A percentile compares a stretch with the other conserved stretches of the same genome.
phyloP scores from a whole-genome alignment of 2,888 invertebrate species.

The Cantharis nigra region DNA sequence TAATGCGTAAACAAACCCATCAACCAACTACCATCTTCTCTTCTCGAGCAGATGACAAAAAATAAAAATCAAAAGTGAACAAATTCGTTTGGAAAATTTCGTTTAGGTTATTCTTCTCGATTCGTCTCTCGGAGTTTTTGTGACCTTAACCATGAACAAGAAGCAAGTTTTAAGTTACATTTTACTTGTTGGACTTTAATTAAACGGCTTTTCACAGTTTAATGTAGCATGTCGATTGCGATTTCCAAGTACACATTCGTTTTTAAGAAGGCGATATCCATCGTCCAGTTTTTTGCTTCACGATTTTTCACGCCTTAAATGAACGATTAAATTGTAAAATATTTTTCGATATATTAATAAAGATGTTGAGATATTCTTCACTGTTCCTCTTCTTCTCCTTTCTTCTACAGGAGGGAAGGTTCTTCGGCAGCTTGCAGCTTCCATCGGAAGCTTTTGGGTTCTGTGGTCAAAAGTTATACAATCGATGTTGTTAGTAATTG shows the following conservation, averaged over 20 bases:
- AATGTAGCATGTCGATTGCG: constrained; percentile 9
- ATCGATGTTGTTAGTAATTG: constrained; percentile 8
- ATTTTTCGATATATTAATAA: not conserved
- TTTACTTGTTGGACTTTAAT: constrained; percentile 7
- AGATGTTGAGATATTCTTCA: not conserved
- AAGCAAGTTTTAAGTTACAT: constrained; percentile 8
- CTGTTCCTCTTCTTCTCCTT: not conserved
- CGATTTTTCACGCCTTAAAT: not conserved
- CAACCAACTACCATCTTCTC: not conserved
- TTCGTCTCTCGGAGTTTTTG: not conserved
- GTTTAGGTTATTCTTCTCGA: not conserved
- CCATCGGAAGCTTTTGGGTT: not conserved
- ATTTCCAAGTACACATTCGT: not conserved
- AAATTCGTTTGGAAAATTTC: not conserved
- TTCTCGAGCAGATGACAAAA: not conserved
- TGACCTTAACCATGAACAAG: constrained; percentile 16
- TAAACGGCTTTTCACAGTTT: constrained; percentile 12
- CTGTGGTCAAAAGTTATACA: not conserved
- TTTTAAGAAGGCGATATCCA: not conserved
- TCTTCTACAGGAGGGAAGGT: not conserved
- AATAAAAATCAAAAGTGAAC: not conserved
- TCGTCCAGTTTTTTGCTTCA: not conserved
- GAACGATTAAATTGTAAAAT: not conserved
- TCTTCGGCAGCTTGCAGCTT: not conserved
- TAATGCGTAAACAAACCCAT: not conserved